These are phyloP conservation scores for Adela reaumurella DNA, from an alignment of 2,888 invertebrate genomes.

Conservation along the genomic window DNA sequence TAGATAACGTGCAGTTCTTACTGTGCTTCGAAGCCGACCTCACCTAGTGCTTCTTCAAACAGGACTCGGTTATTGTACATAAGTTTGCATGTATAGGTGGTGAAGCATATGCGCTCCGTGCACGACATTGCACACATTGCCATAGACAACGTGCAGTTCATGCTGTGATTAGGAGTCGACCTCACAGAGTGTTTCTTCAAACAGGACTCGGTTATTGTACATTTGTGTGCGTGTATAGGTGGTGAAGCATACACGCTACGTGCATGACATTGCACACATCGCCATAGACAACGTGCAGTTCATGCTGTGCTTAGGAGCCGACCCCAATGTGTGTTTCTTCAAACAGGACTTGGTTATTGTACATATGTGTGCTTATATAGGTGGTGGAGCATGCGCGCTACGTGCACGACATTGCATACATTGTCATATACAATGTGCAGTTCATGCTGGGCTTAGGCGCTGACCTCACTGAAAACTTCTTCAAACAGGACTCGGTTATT, in stretches of 20 bases:
- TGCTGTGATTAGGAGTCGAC: no score
- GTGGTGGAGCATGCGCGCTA: slow-evolving; percentile 92
- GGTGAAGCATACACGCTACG: slow-evolving; percentile 89
- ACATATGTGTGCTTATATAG: no score
- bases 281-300: slow-evolving; percentile 98
- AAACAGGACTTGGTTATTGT: slow-evolving; percentile 88
- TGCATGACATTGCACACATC: slow-evolving; percentile 92
- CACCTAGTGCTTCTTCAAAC: slow-evolving; percentile 73
- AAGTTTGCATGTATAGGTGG: no score
- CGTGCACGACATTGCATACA: slow-evolving; percentile 90
- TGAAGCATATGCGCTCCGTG: no score
- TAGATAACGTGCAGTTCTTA: slow-evolving; percentile 99
- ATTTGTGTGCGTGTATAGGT: no score
- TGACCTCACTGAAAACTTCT: slow-evolving; percentile 66
- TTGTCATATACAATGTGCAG: slow-evolving; percentile 96
- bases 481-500: slow-evolving; percentile 87
- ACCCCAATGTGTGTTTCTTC: slow-evolving; percentile 69
- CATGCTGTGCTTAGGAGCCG: slow-evolving; percentile 85
- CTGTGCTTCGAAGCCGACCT: slow-evolving; percentile 75
- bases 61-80: slow-evolving; percentile 90
- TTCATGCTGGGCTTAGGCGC: slow-evolving; percentile 91
- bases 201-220: no score
- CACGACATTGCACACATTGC: no score
- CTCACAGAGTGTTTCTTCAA: no score
- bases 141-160: no score